Evolutionary conservation across 2,888 invertebrate genomes (phyloP).

Genomic region (Apamea crenata): DNA sequence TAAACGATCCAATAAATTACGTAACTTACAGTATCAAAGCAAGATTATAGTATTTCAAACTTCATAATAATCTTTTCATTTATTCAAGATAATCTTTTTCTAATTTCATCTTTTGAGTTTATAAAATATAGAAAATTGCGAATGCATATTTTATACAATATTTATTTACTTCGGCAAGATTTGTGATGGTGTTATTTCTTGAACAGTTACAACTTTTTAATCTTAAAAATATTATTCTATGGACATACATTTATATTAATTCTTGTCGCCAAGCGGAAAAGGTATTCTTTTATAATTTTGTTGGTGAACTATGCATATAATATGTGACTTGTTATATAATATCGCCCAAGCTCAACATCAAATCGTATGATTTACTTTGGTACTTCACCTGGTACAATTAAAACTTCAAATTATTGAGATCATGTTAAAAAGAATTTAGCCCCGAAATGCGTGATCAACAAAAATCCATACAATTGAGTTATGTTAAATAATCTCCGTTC

Average conservation of each 20-base stretch:
- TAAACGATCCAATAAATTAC: slow-evolving; percentile 65
- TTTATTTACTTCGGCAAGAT: slow-evolving; percentile 62
- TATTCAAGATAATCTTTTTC: slow-evolving; percentile 52
- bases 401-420: slow-evolving; percentile 16
- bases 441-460: background rate
- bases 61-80: slow-evolving; percentile 61
- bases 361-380: slow-evolving; percentile 14
- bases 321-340: slow-evolving; percentile 10
- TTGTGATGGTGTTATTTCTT: slow-evolving; percentile 41
- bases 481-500: background rate
- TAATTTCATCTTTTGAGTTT: slow-evolving; percentile 70
- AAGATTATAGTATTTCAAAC: slow-evolving; percentile 65
- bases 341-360: slow-evolving; percentile 9
- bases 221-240: slow-evolving; percentile 51
- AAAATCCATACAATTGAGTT: background rate
- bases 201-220: slow-evolving; percentile 50
- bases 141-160: slow-evolving; percentile 67
- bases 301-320: slow-evolving; percentile 16
- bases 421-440: background rate
- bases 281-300: slow-evolving; percentile 27
- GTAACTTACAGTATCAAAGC: slow-evolving; percentile 65
- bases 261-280: slow-evolving; percentile 45
- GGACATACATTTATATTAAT: slow-evolving; percentile 52
- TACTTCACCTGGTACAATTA: slow-evolving; percentile 16
- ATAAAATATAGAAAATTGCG: slow-evolving; percentile 83